These are phyloP conservation scores for Lottia gigantea DNA, from an alignment of 2,888 invertebrate species.

Conservation along the genomic window DNA sequence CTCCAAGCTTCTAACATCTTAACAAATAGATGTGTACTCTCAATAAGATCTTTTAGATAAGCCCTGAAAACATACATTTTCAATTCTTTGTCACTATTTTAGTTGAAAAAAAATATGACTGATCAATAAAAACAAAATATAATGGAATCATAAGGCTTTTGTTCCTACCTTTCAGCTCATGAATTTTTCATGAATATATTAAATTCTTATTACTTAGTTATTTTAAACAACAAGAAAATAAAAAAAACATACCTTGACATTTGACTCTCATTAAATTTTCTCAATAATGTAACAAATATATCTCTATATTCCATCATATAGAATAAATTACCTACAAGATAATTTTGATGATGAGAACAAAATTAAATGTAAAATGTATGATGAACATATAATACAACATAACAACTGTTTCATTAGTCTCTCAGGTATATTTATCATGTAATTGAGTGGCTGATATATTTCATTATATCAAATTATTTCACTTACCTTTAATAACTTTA, in stretches of 20 bases:
- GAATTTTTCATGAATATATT: background rate
- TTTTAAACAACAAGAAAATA: background rate
- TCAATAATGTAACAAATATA: conserved; percentile 82
- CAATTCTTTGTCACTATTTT: background rate
- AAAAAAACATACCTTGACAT: conserved; percentile 78
- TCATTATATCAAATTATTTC: background rate
- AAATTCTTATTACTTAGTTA: background rate
- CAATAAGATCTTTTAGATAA: conserved; percentile 87
- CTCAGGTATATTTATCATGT: background rate
- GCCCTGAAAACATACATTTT: conserved; percentile 70
- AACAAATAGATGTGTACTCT: conserved; percentile 89
- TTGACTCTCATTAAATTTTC: conserved; percentile 85
- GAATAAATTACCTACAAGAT: conserved; percentile 71
- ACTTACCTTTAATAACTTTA: conserved; percentile 86
- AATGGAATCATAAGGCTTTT: background rate
- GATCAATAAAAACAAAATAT: background rate
- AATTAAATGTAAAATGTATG: no score
- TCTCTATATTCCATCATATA: conserved; percentile 95
- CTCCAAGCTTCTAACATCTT: conserved; percentile 83
- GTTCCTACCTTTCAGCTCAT: background rate
- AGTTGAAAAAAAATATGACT: background rate
- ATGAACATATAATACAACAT: background rate
- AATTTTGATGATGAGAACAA: conserved; percentile 8
- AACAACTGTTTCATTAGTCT: background rate
- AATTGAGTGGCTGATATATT: no score